Conservation (phyloP, 2,888 invertebrate genomes). For the Chloroclystis v-ata region DNA sequence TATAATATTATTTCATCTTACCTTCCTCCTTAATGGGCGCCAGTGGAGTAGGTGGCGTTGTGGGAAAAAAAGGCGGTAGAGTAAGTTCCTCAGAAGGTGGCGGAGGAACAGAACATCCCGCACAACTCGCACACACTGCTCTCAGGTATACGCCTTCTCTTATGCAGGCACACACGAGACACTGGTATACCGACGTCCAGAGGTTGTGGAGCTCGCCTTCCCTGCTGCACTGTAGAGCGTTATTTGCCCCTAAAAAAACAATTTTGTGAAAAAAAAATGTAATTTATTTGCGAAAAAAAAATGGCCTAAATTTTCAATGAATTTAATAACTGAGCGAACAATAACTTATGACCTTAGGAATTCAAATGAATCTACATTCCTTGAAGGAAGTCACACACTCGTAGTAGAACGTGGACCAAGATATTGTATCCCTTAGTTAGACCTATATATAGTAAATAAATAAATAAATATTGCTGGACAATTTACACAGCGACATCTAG, state of each 20-base stretch:
- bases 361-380: too few species aligned
- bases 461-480: too few species aligned
- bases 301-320: too few species aligned
- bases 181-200: constrained; percentile 39
- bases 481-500: too few species aligned
- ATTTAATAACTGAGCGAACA: too few species aligned
- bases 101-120: constrained; percentile 31
- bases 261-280: neutral
- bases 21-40: constrained; percentile 11
- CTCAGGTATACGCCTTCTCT: constrained; percentile 35
- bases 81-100: constrained; percentile 15
- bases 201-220: constrained; percentile 50
- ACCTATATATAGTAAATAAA: too few species aligned
- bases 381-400: too few species aligned
- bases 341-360: too few species aligned
- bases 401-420: too few species aligned
- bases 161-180: constrained; percentile 55
- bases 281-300: neutral
- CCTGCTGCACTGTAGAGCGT: constrained; percentile 37
- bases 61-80: neutral
- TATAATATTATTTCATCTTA: neutral
- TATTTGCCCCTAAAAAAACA: constrained; percentile 40
- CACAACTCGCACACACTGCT: constrained; percentile 52
- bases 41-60: neutral
- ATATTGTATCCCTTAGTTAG: too few species aligned